A percentile compares a stretch with the other conserved stretches of the same genome.
These are phyloP conservation scores for Oligia fasciuncula DNA, from an alignment of 2,888 invertebrate species.

Conservation along the genomic window DNA sequence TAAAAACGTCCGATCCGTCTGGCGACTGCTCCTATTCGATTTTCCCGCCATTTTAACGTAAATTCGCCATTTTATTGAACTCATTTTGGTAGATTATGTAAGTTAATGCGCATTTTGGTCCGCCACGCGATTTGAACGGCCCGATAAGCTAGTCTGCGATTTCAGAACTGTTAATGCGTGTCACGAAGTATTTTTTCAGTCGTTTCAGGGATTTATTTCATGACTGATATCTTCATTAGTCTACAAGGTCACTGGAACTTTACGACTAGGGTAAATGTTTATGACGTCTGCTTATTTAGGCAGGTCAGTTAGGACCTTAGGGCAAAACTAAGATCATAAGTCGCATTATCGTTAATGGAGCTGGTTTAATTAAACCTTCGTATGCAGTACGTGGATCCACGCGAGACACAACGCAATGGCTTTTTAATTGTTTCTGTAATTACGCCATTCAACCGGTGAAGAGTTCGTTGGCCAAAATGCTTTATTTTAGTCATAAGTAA, in stretches of 20 bases:
- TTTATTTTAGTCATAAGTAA: background rate
- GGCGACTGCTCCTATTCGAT: conserved; percentile 76
- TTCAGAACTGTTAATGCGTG: conserved; percentile 60
- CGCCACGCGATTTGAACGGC: conserved; percentile 72
- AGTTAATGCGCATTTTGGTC: conserved; percentile 75
- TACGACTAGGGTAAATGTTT: conserved; percentile 26
- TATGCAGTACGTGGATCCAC: background rate
- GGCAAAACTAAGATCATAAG: conserved; percentile 11
- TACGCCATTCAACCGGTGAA: background rate
- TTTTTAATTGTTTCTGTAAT: background rate
- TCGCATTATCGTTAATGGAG: conserved; percentile 8
- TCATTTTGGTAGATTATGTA: conserved; percentile 81
- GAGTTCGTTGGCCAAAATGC: background rate
- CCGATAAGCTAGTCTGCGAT: conserved; percentile 73
- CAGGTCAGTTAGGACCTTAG: conserved; percentile 11
- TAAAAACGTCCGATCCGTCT: conserved; percentile 59
- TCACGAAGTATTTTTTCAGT: conserved; percentile 53
- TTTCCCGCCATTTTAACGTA: conserved; percentile 74
- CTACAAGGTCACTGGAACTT: conserved; percentile 43
- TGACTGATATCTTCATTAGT: conserved; percentile 74
- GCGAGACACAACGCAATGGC: background rate
- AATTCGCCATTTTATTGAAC: conserved; percentile 80
- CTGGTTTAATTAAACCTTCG: conserved; percentile 1
- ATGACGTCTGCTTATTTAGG: conserved; percentile 11
- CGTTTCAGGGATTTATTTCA: conserved; percentile 52